Percentiles rank a stretch among this genome's conserved stretches.
Conservation (phyloP, 2,888 invertebrate genomes). For the Brachypalpus laphriformis region DNA sequence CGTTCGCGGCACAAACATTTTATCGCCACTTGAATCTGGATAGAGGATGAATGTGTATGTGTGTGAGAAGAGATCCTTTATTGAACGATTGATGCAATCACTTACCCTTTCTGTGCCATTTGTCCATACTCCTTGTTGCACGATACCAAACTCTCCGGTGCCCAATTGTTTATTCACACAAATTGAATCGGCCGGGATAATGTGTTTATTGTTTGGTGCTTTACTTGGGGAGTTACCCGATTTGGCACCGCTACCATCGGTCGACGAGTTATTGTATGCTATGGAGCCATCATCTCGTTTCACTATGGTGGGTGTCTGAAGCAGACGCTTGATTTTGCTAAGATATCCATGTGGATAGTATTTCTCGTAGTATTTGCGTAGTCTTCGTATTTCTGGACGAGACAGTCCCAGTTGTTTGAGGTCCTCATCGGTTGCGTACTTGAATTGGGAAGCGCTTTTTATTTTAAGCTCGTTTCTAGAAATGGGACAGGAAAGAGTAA, state of each 20-base stretch:
- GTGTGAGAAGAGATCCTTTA: conserved; percentile 2
- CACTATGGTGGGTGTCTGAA: conserved; percentile 84
- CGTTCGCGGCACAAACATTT: conserved; percentile 97
- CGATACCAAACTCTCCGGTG: conserved; percentile 98
- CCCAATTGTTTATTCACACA: conserved; percentile 97
- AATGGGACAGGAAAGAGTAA: conserved; percentile 62
- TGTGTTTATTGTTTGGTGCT: conserved; percentile 89
- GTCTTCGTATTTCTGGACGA: conserved; percentile 96
- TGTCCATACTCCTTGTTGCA: conserved; percentile 98
- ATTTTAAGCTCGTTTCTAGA: conserved; percentile 94
- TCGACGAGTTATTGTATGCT: conserved; percentile 58
- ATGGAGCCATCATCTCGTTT: conserved; percentile 79
- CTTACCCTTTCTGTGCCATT: conserved; percentile 95
- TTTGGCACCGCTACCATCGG: conserved; percentile 61
- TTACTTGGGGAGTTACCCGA: conserved; percentile 83
- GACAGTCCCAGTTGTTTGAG: conserved; percentile 95
- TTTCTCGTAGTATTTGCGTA: conserved; percentile 96
- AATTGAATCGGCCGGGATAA: conserved; percentile 94
- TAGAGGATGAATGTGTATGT: not conserved
- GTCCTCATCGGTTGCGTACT: conserved; percentile 97
- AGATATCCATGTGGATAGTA: conserved; percentile 97
- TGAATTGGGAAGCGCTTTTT: conserved; percentile 93
- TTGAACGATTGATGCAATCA: conserved; percentile 61
- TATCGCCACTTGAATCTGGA: conserved; percentile 96
- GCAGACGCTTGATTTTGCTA: conserved; percentile 93